Evolutionary conservation across 2,888 invertebrate genomes (phyloP).

Genomic region (Sipha maydis): DNA sequence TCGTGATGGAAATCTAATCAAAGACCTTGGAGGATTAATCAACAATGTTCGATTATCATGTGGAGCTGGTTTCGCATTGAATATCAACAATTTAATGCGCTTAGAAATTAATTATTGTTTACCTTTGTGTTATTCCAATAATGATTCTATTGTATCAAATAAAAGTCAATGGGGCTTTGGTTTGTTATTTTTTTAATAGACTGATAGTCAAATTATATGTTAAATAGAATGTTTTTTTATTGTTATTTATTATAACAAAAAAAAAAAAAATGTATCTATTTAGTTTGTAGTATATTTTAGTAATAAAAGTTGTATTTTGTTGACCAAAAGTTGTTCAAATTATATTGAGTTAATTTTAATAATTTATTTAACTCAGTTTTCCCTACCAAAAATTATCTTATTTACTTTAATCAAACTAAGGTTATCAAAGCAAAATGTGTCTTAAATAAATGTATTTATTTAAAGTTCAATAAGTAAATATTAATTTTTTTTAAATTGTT

Average conservation of each 20-base stretch:
- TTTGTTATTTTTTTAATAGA: conserved; percentile 51
- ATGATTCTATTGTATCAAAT: conserved; percentile 69
- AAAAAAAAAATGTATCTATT: neutral
- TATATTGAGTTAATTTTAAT: conserved; percentile 21
- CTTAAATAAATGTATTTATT: conserved; percentile 1
- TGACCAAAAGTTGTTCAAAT: conserved; percentile 19
- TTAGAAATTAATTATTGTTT: conserved; percentile 95
- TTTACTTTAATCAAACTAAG: neutral
- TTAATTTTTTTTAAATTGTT: neutral
- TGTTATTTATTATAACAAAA: conserved; percentile 22
- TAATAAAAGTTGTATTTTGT: conserved; percentile 49
- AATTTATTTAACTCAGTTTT: conserved; percentile 15
- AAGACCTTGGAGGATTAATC: conserved; percentile 68
- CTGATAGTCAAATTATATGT: conserved; percentile 23
- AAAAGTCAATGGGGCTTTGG: conserved; percentile 59
- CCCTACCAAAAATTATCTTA: neutral
- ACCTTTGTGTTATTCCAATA: conserved; percentile 76
- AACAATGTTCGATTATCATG: conserved; percentile 77
- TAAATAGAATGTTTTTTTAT: conserved; percentile 27
- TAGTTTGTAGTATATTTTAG: conserved; percentile 51
- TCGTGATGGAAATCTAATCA: conserved; percentile 68
- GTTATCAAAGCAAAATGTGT: conserved; percentile 56
- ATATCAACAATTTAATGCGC: conserved; percentile 85
- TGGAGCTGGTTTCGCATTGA: conserved; percentile 86
- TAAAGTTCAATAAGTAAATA: neutral